A percentile compares a stretch with the other conserved stretches of the same genome.
Evolutionary conservation across 2,797 vertebrate species (phyloP).

Genomic region (Crocodylus rhombifer): DNA sequence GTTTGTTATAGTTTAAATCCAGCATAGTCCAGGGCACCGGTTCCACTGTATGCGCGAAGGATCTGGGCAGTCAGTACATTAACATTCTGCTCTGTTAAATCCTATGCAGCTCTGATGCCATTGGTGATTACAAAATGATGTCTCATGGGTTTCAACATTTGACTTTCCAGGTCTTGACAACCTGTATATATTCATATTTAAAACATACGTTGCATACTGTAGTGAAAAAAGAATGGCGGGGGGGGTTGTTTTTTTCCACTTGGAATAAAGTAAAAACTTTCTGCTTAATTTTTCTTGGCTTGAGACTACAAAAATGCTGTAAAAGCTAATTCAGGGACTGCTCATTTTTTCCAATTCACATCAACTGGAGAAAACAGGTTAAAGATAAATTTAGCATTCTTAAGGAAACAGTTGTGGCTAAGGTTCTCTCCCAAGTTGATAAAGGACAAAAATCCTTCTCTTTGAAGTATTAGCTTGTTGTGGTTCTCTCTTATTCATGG

Average conservation of each 20-base stretch:
- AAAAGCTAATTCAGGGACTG: slow-evolving; percentile 50
- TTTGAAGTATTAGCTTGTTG: slow-evolving; percentile 65
- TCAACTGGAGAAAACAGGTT: slow-evolving; percentile 57
- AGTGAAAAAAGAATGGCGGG: background rate
- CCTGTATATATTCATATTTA: background rate
- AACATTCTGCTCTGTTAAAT: slow-evolving; percentile 2
- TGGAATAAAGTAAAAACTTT: slow-evolving; percentile 3
- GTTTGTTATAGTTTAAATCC: background rate
- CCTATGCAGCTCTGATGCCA: background rate
- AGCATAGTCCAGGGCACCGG: background rate
- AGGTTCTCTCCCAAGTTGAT: slow-evolving; percentile 65
- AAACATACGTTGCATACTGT: background rate
- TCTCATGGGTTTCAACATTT: background rate
- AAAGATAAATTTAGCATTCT: slow-evolving; percentile 70
- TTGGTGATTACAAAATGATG: background rate
- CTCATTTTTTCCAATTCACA: slow-evolving; percentile 22
- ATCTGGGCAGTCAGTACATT: background rate
- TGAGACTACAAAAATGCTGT: background rate
- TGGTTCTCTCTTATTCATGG: slow-evolving; percentile 67
- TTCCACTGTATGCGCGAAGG: background rate
- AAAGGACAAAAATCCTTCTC: slow-evolving; percentile 5
- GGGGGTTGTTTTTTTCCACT: background rate
- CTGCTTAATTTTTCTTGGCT: slow-evolving; percentile 14
- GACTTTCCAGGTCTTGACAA: slow-evolving; percentile 7
- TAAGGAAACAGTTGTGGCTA: slow-evolving; percentile 62